These are phyloP conservation scores for Tetramorium parvispinum DNA, from an alignment of 1,140 invertebrate genomes.

Conservation along the genomic window DNA sequence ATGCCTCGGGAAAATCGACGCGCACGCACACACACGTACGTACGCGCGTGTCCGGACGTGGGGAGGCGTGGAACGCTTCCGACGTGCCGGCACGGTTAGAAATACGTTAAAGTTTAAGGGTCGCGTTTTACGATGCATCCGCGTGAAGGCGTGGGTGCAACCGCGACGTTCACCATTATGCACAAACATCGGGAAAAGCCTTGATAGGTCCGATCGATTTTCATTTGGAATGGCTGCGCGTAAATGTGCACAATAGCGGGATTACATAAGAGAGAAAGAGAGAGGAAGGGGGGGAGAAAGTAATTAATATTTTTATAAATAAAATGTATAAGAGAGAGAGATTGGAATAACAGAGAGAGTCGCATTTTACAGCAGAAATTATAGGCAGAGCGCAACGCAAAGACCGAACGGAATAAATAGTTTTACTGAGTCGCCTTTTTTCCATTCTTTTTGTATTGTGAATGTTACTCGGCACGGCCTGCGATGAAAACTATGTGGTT, in stretches of 20 bases:
- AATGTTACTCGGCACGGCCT: background rate
- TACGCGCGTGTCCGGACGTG: slow-evolving; percentile 11
- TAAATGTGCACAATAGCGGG: background rate
- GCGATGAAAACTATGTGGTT: slow-evolving; percentile 10
- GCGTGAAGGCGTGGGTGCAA: slow-evolving; percentile 43
- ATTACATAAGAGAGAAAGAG: background rate
- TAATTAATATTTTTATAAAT: slow-evolving; percentile 40
- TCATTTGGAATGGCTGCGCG: background rate
- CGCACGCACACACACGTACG: background rate
- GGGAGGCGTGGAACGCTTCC: slow-evolving; percentile 30
- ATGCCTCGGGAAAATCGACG: slow-evolving; percentile 47
- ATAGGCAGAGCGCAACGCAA: background rate
- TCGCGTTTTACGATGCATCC: slow-evolving; percentile 52
- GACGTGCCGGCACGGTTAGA: slow-evolving; percentile 4
- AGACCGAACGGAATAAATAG: background rate
- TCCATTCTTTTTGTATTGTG: background rate
- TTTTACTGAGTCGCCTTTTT: slow-evolving; percentile 13
- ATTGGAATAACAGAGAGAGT: background rate
- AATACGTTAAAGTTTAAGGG: slow-evolving; percentile 56
- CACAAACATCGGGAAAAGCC: slow-evolving; percentile 5
- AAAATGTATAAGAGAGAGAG: background rate
- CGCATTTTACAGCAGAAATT: background rate
- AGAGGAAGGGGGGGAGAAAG: background rate
- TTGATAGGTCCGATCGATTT: slow-evolving; percentile 42
- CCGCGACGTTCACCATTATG: slow-evolving; percentile 40